Conservation (phyloP, 2,797 vertebrate species). For the Acanthis flammea region DNA sequence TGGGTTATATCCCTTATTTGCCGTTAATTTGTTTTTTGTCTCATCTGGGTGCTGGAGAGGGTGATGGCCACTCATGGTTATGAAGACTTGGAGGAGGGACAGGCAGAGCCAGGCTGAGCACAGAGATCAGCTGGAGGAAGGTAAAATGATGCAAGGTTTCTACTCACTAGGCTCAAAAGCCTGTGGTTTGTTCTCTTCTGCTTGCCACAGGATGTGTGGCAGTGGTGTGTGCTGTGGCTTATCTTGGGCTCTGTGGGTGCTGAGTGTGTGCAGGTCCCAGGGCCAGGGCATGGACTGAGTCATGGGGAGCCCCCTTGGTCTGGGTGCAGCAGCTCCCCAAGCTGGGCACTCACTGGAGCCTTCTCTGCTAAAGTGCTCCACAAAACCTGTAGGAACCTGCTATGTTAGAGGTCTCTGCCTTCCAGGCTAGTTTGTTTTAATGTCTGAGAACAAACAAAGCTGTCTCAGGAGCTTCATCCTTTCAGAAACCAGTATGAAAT, state of each 20-base stretch:
- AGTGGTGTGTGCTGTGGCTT: accelerated
- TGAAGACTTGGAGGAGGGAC: neutral
- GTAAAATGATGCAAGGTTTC: neutral
- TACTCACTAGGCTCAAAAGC: neutral
- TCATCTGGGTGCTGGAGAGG: neutral
- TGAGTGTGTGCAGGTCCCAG: neutral
- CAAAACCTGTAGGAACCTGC: neutral
- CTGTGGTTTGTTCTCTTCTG: neutral
- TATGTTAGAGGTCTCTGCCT: neutral
- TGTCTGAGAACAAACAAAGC: neutral
- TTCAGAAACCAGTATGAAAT: neutral
- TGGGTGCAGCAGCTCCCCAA: neutral
- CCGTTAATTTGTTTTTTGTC: neutral
- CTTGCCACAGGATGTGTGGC: accelerated
- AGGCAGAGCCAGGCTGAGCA: neutral
- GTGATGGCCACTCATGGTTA: neutral
- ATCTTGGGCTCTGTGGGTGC: neutral
- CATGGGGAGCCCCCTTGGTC: neutral
- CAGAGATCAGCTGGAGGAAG: neutral
- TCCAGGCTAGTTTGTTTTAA: neutral
- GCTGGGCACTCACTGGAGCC: neutral
- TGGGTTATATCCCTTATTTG: neutral
- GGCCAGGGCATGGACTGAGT: accelerated
- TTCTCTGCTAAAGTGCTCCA: neutral
- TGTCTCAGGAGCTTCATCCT: neutral